These are phyloP conservation scores for Conopomorpha cramerella DNA, from an alignment of 1,140 invertebrate species.

Conservation along the genomic window DNA sequence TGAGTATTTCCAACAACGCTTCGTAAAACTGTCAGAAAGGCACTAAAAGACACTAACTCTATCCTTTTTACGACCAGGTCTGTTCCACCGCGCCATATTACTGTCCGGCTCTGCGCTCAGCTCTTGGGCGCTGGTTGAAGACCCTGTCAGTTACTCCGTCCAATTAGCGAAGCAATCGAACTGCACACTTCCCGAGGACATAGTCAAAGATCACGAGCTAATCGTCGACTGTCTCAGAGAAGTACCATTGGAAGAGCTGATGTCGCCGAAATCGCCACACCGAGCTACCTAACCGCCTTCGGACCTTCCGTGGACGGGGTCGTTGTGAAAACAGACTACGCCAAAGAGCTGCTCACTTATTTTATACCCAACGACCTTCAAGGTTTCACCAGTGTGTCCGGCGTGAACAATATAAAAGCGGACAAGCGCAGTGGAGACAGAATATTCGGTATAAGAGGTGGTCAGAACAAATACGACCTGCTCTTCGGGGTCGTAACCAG, in stretches of 20 bases:
- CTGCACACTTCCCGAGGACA: conserved; percentile 80
- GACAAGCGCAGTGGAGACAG: conserved; percentile 65
- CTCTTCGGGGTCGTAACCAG: conserved; percentile 84
- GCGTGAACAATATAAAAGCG: conserved; percentile 61
- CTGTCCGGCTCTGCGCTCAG: conserved; percentile 92
- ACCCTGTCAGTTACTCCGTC: conserved; percentile 84
- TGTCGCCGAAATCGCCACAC: conserved; percentile 78
- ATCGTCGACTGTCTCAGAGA: conserved; percentile 83
- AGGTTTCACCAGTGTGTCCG: conserved; percentile 58
- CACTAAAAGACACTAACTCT: neutral
- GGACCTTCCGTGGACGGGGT: conserved; percentile 87
- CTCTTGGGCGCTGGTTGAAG: conserved; percentile 91
- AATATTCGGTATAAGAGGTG: conserved; percentile 45
- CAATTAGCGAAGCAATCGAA: conserved; percentile 84
- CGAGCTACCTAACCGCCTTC: conserved; percentile 83
- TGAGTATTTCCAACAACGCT: too few species aligned
- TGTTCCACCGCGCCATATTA: conserved; percentile 90
- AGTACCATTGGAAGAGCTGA: conserved; percentile 75
- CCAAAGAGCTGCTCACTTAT: conserved; percentile 73
- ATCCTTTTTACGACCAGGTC: conserved; percentile 54
- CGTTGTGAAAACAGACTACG: conserved; percentile 80
- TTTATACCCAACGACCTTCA: conserved; percentile 66
- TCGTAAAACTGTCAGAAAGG: too few species aligned
- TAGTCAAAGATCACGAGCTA: conserved; percentile 76
- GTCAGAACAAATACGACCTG: conserved; percentile 72